Evolutionary conservation across 2,888 invertebrate genomes (phyloP), one percentile per base, ranked within the genome.

Genomic region (Dermolepida albohirtum): DNA sequence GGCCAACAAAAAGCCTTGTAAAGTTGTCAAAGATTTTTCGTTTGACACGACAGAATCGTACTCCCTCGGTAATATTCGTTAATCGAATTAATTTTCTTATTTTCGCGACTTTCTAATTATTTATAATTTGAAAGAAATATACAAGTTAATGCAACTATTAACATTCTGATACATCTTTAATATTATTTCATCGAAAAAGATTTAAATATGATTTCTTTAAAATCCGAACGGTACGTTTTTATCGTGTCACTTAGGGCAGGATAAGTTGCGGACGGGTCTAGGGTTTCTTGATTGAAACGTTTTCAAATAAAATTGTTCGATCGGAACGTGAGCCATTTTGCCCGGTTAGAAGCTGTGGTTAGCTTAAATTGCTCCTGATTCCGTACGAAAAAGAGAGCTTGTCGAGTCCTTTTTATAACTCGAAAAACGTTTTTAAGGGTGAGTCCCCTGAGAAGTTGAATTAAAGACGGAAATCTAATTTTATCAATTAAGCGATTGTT

Each of bases 271-370:
- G 82, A 77, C 72, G 79, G 79, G 80, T 81, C 79, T 81, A 82
- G 82, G 79, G 82, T 78, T 79, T 79, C 81, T 81, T 83, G 82
- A 83, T 83, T 83, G 82, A 82, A 68, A 65, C 70, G 81, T 80
- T 81, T 82, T 80, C 82, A 82, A 82, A 82, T 82, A 83, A 83
- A 83, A 83, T 82, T 81, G 81, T 80, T 81, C 82, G 80, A 78
- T 80, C 80, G 78, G 81, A 77, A 74, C 78, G 78, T 78, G 76
- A 76, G 77, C 81, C 78, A 82, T 82, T 82, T 82, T 77, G 77
- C 79, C 80, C 81, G 81, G 82, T 82, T 83, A 82, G 72, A 72
- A 70, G 72, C 70, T 72, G 72, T 72, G 72, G 72, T 72, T 72
- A 72, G 70, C 49, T 66, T 50, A 71, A 71, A 71, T 71, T 71